Conservation (phyloP, 2,888 invertebrate genomes). For the Stratiomys singularior region DNA sequence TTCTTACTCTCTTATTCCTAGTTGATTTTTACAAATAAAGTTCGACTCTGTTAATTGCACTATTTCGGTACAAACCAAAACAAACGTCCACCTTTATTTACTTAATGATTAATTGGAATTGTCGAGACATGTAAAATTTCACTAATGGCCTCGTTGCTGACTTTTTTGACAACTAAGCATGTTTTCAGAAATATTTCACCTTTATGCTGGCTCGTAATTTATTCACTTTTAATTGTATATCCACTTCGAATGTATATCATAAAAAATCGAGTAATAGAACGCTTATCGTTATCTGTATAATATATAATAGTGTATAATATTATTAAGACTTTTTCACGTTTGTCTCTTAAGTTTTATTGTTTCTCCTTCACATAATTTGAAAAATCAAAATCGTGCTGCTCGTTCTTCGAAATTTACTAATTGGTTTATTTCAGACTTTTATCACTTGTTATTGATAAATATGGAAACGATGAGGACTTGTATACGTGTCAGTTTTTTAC, state of each 20-base stretch:
- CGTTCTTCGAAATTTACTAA: not conserved
- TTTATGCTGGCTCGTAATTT: constrained; percentile 21
- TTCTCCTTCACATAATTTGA: not conserved
- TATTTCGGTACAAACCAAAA: not conserved
- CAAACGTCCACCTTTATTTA: not conserved
- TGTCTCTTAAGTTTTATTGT: constrained; percentile 24
- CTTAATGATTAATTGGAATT: not conserved
- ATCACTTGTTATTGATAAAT: constrained; percentile 29
- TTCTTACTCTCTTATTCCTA: not conserved
- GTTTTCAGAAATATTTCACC: constrained; percentile 21
- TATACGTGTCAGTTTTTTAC: not conserved
- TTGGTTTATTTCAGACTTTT: constrained; percentile 32
- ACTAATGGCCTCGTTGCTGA: not conserved
- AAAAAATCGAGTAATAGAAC: constrained; percentile 52
- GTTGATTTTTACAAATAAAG: not conserved
- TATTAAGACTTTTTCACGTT: constrained; percentile 29
- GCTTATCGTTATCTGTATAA: constrained; percentile 48
- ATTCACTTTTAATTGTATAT: constrained; percentile 36
- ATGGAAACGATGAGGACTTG: not conserved
- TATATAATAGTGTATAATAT: constrained; percentile 46
- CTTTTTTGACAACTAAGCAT: constrained; percentile 1
- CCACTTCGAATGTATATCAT: constrained; percentile 49
- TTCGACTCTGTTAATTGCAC: not conserved
- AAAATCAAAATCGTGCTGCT: not conserved
- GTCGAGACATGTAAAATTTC: not conserved